Evolutionary conservation across 2,888 invertebrate species (phyloP).

Genomic region (Azorinus chamasolen): DNA sequence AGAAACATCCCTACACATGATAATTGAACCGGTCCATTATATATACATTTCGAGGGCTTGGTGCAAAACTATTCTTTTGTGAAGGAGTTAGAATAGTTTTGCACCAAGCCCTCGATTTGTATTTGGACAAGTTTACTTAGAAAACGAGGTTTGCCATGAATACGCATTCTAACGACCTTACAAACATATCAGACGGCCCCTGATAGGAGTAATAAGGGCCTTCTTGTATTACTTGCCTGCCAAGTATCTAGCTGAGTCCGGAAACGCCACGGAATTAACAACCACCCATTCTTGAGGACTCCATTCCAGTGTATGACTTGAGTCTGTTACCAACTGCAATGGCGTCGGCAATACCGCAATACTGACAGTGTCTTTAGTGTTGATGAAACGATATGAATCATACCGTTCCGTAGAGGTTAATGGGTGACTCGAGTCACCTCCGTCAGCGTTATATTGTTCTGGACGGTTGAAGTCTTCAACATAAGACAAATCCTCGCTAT

Average conservation of each 20-base stretch:
- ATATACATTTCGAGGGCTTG: too few relatives aligned
- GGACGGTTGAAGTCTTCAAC: slow-evolving; percentile 61
- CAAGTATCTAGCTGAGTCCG: slow-evolving; percentile 59
- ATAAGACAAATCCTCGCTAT: slow-evolving; percentile 65
- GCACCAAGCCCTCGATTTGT: too few relatives aligned
- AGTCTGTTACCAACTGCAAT: slow-evolving; percentile 22
- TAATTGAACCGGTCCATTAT: too few relatives aligned
- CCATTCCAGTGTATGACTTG: slow-evolving; percentile 26
- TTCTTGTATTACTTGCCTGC: slow-evolving; percentile 71
- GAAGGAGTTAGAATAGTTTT: too few relatives aligned
- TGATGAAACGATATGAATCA: slow-evolving; percentile 5
- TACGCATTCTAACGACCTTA: too few relatives aligned
- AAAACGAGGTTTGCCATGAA: not conserved
- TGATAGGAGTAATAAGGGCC: too few relatives aligned
- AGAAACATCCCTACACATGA: too few relatives aligned
- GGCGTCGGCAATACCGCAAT: slow-evolving; percentile 54
- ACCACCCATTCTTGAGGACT: slow-evolving; percentile 67
- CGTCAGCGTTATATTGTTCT: slow-evolving; percentile 67
- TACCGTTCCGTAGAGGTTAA: slow-evolving; percentile 51
- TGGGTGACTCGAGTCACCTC: slow-evolving; percentile 35
- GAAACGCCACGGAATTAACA: slow-evolving; percentile 50
- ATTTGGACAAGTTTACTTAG: too few relatives aligned
- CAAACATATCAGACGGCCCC: too few relatives aligned
- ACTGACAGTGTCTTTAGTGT: not conserved
- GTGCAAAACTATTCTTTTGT: too few relatives aligned